These are phyloP conservation scores for Arnoldichthys spilopterus DNA, from an alignment of 2,797 vertebrate genomes.

Conservation along the genomic window DNA sequence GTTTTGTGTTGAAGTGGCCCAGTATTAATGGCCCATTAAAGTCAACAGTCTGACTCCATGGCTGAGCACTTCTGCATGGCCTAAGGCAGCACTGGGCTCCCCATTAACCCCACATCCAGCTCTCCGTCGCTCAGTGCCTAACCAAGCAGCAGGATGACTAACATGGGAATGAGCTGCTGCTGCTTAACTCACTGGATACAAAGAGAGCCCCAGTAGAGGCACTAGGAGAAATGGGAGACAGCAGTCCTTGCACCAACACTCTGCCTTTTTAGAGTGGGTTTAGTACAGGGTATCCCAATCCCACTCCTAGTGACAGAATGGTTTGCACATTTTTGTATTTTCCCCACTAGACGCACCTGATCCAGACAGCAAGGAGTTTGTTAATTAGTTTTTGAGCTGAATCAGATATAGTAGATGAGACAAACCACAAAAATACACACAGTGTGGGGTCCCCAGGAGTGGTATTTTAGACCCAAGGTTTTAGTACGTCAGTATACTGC, in stretches of 20 bases:
- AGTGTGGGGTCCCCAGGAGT: too few relatives aligned
- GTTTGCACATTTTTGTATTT: too few relatives aligned
- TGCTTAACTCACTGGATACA: constrained; percentile 65
- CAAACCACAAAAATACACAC: too few relatives aligned
- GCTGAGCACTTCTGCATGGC: constrained; percentile 71
- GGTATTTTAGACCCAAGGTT: too few relatives aligned
- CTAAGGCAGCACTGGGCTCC: constrained; percentile 68
- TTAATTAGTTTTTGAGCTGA: too few relatives aligned
- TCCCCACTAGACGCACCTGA: too few relatives aligned
- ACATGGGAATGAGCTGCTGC: constrained; percentile 72
- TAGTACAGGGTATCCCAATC: not conserved
- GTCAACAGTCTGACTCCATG: constrained; percentile 72
- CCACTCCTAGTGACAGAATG: too few relatives aligned
- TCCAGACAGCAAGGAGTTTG: too few relatives aligned
- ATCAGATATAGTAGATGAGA: too few relatives aligned
- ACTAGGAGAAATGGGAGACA: constrained; percentile 2
- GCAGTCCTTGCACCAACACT: not conserved
- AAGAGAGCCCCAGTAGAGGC: constrained; percentile 23
- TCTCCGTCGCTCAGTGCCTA: constrained; percentile 56
- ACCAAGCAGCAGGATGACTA: constrained; percentile 67
- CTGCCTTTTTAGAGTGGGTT: not conserved
- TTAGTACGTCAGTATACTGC: too few relatives aligned
- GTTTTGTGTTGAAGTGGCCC: constrained; percentile 62
- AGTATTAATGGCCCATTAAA: constrained; percentile 76
- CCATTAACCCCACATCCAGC: constrained; percentile 72